Evolutionary conservation across 2,113 vertebrate genomes (phyloP), one percentile per base, ranked within the genome.

Genomic region (Meriones unguiculatus): DNA sequence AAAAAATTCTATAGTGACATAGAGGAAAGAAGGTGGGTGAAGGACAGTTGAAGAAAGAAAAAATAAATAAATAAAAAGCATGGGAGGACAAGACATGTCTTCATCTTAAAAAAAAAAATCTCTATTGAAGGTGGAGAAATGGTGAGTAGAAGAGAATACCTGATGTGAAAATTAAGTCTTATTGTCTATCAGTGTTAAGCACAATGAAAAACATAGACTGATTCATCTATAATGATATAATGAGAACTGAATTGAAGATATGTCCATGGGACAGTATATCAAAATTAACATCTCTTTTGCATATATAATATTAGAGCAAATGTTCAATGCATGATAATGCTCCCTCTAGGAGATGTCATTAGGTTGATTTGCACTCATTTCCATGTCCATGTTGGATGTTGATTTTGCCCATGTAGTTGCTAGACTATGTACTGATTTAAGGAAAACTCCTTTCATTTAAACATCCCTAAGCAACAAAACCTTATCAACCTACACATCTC

Each of bases 361-460:
- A 97, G 78, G 88, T 96, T 96, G 89, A 96, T 96, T 97, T 97
- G 89, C 94, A 97, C 89, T 96, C 90, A 96, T 97, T 97, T 96
- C 95, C 96, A 94, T 95, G 84, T 80, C 91, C 93, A 85, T 90
- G 65, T 94, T 94, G 91, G 90, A 93, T 14, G 15, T 46, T 94
- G 95, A 93, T 96, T 97, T 97, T 96, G 52, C 87, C 93, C 95
- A 24, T 96, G 95, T 77, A 95, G 59, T 96, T 93, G 70, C 17
- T 62, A 94, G 17, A 52, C 75, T 75, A 94, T 89, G 46, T 18
- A 24, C 28, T 72, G 76, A 93, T 52, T 86, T 70, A 96, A 97
- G 76, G 69, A 95, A 94, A 94, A 20, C 3, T 64, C 41, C 30
- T 85, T 85, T 13, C 65, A 65, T 3, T 92, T 92, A 90, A 93